phyloP scores from a whole-genome alignment of 2,888 invertebrate species.

The Pachliopta kotzebuea region DNA sequence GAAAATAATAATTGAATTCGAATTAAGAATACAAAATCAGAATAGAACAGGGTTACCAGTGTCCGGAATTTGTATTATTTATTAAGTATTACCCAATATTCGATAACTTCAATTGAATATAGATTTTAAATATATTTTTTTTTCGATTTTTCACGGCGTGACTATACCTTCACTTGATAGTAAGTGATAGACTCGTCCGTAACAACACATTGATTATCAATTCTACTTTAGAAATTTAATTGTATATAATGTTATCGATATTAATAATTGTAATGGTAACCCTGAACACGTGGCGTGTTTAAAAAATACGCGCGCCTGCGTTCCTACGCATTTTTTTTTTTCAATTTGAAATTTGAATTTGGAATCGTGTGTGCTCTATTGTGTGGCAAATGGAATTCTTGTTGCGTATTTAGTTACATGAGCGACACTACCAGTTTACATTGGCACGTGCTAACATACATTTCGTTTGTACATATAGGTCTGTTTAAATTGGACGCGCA shows the following conservation, averaged over 20 bases:
- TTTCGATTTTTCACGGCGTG: too few relatives aligned
- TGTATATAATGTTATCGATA: neutral
- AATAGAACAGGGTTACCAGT: constrained; percentile 49
- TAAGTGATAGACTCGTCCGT: too few relatives aligned
- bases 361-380: constrained; percentile 76
- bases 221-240: neutral
- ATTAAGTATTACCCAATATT: neutral
- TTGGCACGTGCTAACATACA: constrained; percentile 36
- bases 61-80: constrained; percentile 6
- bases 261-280: constrained; percentile 19
- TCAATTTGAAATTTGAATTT: constrained; percentile 67
- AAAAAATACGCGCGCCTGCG: constrained; percentile 61
- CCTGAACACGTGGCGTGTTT: constrained; percentile 54
- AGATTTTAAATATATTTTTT: too few relatives aligned
- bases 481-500: constrained; percentile 29
- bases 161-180: too few relatives aligned
- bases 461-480: constrained; percentile 6
- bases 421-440: constrained; percentile 40
- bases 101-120: too few relatives aligned
- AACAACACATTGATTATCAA: too few relatives aligned
- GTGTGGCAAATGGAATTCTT: constrained; percentile 72
- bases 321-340: constrained; percentile 56
- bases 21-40: constrained; percentile 72
- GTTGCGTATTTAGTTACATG: constrained; percentile 52
- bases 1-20: constrained; percentile 75